Evolutionary conservation across 2,113 vertebrate genomes (phyloP).

Genomic region (Cricetomys ansorgei): DNA sequence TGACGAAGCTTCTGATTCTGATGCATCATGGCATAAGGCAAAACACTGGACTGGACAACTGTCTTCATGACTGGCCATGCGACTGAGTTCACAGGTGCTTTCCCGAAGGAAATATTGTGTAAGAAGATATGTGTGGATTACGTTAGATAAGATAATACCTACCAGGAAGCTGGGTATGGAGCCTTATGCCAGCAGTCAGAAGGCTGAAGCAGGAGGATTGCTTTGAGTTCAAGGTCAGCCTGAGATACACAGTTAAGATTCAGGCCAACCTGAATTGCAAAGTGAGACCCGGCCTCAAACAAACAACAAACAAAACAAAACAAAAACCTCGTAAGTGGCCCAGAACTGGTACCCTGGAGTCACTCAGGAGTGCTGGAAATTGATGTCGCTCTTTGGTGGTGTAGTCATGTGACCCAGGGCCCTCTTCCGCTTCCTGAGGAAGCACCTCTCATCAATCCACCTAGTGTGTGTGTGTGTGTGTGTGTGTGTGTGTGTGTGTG

Average conservation of each 20-base stretch:
- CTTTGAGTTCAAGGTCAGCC: neutral
- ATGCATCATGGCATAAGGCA: neutral
- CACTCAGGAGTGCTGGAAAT: neutral
- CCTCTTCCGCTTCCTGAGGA: neutral
- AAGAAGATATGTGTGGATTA: neutral
- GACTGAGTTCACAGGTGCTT: neutral
- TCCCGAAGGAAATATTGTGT: conserved; percentile 2
- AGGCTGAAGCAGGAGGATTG: neutral
- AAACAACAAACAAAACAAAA: neutral
- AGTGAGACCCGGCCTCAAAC: neutral
- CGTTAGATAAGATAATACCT: conserved; percentile 13
- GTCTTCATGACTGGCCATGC: neutral
- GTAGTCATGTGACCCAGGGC: neutral
- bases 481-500: neutral
- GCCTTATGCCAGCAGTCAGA: too few species aligned
- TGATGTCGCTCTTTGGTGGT: neutral
- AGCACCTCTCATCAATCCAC: neutral
- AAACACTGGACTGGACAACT: neutral
- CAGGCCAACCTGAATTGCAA: neutral
- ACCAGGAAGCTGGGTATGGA: neutral
- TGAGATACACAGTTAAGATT: neutral
- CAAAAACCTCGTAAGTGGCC: neutral
- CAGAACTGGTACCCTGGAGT: neutral
- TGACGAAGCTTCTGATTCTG: neutral
- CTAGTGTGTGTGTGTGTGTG: neutral